Percentiles rank a stretch among this genome's conserved stretches.
phyloP scores from a whole-genome alignment of 1,140 invertebrate species.

The Leptinotarsa texana region DNA sequence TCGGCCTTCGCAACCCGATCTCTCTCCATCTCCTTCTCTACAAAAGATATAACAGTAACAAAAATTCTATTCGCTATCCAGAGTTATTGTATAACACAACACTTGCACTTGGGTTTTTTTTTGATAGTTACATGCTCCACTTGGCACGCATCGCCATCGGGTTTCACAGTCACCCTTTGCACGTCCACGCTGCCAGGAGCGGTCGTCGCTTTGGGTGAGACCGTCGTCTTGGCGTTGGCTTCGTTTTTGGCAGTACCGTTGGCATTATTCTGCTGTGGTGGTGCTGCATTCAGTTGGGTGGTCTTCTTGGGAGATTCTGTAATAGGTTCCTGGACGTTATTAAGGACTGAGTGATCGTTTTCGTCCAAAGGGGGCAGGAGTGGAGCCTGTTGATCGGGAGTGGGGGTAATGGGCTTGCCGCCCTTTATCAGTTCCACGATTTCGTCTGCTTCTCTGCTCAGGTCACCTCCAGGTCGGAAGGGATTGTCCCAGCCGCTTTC shows the following conservation, averaged over 20 bases:
- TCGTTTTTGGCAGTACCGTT: conserved; percentile 44
- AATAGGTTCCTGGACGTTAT: conserved; percentile 37
- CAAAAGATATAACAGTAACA: conserved; percentile 43
- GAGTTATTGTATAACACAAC: conserved; percentile 83
- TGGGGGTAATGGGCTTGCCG: conserved; percentile 81
- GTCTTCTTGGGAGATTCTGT: conserved; percentile 47
- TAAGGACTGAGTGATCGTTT: conserved; percentile 38
- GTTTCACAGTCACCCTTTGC: conserved; percentile 69
- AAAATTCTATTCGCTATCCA: conserved; percentile 36
- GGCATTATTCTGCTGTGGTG: conserved; percentile 42
- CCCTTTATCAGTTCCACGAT: conserved; percentile 93
- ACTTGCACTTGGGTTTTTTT: conserved; percentile 89
- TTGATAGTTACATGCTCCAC: conserved; percentile 84
- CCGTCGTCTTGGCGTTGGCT: conserved; percentile 50
- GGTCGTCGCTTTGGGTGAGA: conserved; percentile 41
- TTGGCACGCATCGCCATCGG: conserved; percentile 75
- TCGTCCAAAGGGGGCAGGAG: conserved; percentile 43
- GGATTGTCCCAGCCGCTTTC: conserved; percentile 97
- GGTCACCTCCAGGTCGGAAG: conserved; percentile 92
- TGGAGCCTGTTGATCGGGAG: conserved; percentile 51
- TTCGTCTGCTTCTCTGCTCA: conserved; percentile 93
- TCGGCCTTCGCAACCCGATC: neutral
- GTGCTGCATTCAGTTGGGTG: conserved; percentile 40
- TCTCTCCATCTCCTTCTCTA: neutral
- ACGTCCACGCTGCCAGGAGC: conserved; percentile 70